Evolutionary conservation across 2,797 vertebrate genomes (phyloP).

Genomic region (Betta splendens): DNA sequence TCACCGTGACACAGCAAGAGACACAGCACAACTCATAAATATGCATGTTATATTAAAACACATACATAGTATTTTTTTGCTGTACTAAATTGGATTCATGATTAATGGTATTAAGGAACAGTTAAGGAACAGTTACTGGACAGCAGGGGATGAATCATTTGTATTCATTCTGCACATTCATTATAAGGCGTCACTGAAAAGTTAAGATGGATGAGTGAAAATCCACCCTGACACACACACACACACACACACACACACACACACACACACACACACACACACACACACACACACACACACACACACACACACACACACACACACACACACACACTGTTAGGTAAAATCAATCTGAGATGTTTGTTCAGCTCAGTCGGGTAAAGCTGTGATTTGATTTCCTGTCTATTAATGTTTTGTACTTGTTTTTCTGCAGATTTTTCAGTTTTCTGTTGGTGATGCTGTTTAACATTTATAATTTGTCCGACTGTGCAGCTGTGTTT

Average conservation of each 20-base stretch:
- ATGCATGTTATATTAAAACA: slow-evolving; percentile 28
- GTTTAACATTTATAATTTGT: no score
- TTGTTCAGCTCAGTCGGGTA: slow-evolving; percentile 20
- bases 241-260: no score
- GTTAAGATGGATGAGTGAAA: slow-evolving; percentile 47
- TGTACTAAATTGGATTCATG: slow-evolving; percentile 34
- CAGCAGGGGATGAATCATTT: background rate
- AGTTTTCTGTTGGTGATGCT: background rate
- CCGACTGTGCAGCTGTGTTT: slow-evolving; percentile 14
- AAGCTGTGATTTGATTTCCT: no score
- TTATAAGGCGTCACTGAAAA: slow-evolving; percentile 28
- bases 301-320: no score
- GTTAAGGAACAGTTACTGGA: slow-evolving; percentile 14
- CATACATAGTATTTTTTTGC: background rate
- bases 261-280: no score
- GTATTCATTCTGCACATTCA: slow-evolving; percentile 13
- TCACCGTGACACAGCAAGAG: slow-evolving; percentile 54
- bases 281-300: no score
- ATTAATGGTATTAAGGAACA: slow-evolving; percentile 42
- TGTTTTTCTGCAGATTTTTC: no score
- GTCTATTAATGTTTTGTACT: no score
- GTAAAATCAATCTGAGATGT: slow-evolving; percentile 36
- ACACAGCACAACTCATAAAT: slow-evolving; percentile 33
- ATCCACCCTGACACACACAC: no score
- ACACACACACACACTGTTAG: slow-evolving; percentile 28